Conservation (phyloP, 1,140 invertebrate genomes). For the Lepeophtheirus salmonis region DNA sequence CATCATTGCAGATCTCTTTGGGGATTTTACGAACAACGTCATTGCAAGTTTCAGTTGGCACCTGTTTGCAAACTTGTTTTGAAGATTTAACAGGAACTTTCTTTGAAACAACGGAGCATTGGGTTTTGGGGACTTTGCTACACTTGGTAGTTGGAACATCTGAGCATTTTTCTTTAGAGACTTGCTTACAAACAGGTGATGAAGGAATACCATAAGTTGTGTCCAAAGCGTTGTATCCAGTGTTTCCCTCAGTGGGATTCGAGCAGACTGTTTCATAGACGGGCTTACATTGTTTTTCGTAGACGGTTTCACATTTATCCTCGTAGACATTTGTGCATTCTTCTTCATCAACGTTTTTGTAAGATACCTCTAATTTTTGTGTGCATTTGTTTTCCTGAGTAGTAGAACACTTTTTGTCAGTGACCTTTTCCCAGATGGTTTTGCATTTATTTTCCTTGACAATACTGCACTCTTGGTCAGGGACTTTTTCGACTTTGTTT, state of each 20-base stretch:
- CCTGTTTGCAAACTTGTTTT: slow-evolving; percentile 1
- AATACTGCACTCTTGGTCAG: slow-evolving; percentile 9
- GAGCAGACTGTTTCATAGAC: slow-evolving; percentile 8
- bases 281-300: not conserved
- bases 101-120: not conserved
- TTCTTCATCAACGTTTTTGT: not conserved
- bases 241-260: not conserved
- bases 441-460: slow-evolving; percentile 10
- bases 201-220: not conserved
- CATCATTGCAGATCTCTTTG: not conserved
- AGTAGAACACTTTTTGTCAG: slow-evolving; percentile 5
- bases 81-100: not conserved
- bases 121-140: not conserved
- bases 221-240: slow-evolving; percentile 1
- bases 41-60: slow-evolving; percentile 3
- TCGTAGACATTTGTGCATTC: slow-evolving; percentile 9
- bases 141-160: not conserved
- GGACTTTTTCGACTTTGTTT: not conserved
- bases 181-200: not conserved
- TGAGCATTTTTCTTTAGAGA: not conserved
- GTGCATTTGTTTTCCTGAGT: not conserved
- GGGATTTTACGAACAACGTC: slow-evolving; percentile 1
- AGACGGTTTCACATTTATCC: slow-evolving; percentile 4
- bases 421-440: not conserved
- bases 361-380: not conserved